A percentile compares a stretch with the other conserved stretches of the same genome.
These are phyloP conservation scores for Phylloscopus trochiloides DNA, from an alignment of 2,113 vertebrate genomes.

Conservation along the genomic window DNA sequence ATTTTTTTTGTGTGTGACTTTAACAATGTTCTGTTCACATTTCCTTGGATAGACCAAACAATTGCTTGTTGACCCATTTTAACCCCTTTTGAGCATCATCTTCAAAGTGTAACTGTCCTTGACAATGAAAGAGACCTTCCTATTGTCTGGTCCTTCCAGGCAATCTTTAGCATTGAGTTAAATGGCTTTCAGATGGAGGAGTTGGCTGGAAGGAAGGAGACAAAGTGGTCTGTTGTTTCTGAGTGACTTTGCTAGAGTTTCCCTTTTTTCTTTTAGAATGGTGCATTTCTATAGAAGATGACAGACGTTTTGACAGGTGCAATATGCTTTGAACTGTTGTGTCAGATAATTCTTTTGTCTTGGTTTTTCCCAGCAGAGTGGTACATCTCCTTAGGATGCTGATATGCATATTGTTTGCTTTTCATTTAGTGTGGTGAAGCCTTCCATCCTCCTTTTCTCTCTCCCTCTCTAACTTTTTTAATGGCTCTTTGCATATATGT, in stretches of 20 bases:
- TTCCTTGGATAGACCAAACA: slow-evolving; percentile 77
- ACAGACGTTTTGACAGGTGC: slow-evolving; percentile 90
- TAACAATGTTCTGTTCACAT: slow-evolving; percentile 78
- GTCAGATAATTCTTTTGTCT: slow-evolving; percentile 90
- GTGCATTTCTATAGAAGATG: slow-evolving; percentile 82
- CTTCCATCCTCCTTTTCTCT: slow-evolving; percentile 59
- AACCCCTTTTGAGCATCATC: slow-evolving; percentile 87
- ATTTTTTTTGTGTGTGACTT: slow-evolving; percentile 59
- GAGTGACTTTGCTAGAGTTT: slow-evolving; percentile 81
- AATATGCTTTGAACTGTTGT: slow-evolving; percentile 95
- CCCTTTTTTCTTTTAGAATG: slow-evolving; percentile 78
- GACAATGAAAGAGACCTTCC: slow-evolving; percentile 88
- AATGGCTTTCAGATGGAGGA: slow-evolving; percentile 84
- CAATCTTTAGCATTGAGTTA: slow-evolving; percentile 81
- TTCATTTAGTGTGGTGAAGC: slow-evolving; percentile 73
- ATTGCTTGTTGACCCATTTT: slow-evolving; percentile 85
- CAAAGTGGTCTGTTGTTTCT: slow-evolving; percentile 86
- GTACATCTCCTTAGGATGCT: slow-evolving; percentile 75
- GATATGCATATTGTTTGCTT: slow-evolving; percentile 79
- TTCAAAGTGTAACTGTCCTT: slow-evolving; percentile 92
- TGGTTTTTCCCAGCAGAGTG: slow-evolving; percentile 79
- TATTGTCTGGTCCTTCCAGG: slow-evolving; percentile 81
- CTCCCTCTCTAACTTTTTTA: slow-evolving; percentile 51
- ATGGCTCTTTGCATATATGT: slow-evolving; percentile 55
- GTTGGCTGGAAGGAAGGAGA: slow-evolving; percentile 78